Evolutionary conservation across 2,797 vertebrate species (phyloP).

Genomic region (Choloepus didactylus): DNA sequence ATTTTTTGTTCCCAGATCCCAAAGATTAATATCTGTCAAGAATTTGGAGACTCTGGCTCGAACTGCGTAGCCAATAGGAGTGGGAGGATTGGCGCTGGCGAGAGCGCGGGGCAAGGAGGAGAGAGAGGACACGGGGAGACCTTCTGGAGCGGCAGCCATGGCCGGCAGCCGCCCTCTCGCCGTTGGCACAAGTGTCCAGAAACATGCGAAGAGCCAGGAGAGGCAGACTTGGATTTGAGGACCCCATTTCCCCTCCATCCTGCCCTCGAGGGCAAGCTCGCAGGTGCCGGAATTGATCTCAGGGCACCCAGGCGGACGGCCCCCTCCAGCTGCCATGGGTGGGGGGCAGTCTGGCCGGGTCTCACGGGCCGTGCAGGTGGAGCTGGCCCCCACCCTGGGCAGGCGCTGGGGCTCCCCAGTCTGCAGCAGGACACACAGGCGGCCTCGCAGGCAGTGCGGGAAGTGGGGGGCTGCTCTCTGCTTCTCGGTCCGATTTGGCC

Average conservation of each 20-base stretch:
- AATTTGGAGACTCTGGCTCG: neutral
- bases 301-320: fast-evolving
- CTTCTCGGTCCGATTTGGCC: slow-evolving; percentile 9
- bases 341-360: neutral
- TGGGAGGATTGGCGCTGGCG: fast-evolving
- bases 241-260: fast-evolving
- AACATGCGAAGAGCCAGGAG: fast-evolving
- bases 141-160: neutral
- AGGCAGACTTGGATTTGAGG: neutral
- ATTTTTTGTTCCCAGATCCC: neutral
- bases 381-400: neutral
- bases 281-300: neutral
- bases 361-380: neutral
- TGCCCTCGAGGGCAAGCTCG: neutral
- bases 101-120: fast-evolving
- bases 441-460: neutral
- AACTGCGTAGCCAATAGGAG: fast-evolving
- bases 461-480: neutral
- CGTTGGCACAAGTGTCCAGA: fast-evolving
- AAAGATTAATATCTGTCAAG: neutral
- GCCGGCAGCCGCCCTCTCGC: fast-evolving
- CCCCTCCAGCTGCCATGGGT: neutral
- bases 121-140: fast-evolving
- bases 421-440: neutral
- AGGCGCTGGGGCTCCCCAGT: neutral